Base-by-base conservation (phyloP, 2,113 vertebrate species). In the Solea senegalensis region DNA sequence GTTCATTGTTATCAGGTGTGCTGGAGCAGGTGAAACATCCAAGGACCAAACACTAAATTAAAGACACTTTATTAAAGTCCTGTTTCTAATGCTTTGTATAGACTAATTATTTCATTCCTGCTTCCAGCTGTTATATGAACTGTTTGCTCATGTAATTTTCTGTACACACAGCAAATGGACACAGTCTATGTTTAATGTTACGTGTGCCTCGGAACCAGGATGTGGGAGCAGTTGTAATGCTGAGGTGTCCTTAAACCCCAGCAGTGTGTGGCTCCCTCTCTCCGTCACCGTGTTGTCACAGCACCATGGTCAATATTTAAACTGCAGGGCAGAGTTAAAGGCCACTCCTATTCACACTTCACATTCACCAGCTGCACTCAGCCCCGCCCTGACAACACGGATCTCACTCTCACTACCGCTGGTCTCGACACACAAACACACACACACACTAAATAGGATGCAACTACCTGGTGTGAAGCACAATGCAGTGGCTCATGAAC, bases 271-370 rank as follows among this genome's bases (percentile, higher is more conserved):
- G n/a, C 28, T 48, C 14, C 8, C 34, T n/a, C 27, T 53, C 16
- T 27, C 27, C 3, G 3, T 66, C 49, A 10, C 16, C 9, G 51
- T 86, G 70, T 82, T 90, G 67, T 82, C 65, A 69, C 61, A 78
- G 77, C 40, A 4, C 49, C 55, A 57, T 0, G 11, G 88, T 92
- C 87, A 94, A 94, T 94, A 94, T 94, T 94, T 92, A 83, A 68
- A 55, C 48, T 66, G 2, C 1, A 82, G 81, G 89, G 89, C 56
- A 55, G 57, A 61, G 79, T 85, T 69, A 75, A 78, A 82, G 57
- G 78, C 81, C 74, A 21, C 81, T 84, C 89, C 87, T 88, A 52
- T 82, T 73, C 73, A 66, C 63, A 74, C 62, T 68, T 78, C 21
- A 7, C 72, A 63, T 83, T 78, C 52, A 76, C 44, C 90, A 88